A percentile compares a stretch with the other conserved stretches of the same genome.
phyloP scores from a whole-genome alignment of 2,888 invertebrate species.

The Plutella xylostella region DNA sequence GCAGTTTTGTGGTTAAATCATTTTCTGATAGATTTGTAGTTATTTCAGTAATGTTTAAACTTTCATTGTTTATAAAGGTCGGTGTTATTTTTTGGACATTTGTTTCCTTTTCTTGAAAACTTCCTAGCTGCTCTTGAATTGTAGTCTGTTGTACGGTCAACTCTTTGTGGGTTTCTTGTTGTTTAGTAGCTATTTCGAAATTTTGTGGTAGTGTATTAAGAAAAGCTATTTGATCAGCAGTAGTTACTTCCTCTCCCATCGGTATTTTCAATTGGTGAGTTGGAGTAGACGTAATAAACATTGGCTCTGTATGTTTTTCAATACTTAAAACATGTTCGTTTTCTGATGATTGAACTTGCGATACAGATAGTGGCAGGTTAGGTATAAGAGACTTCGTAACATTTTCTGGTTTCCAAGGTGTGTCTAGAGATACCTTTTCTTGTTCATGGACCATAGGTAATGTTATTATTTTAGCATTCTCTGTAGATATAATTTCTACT shows the following conservation, averaged over 20 bases:
- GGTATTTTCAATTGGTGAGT: slow-evolving; percentile 52
- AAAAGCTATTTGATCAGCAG: slow-evolving; percentile 44
- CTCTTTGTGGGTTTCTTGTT: slow-evolving; percentile 49
- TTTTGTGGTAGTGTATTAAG: slow-evolving; percentile 25
- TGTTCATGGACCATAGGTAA: slow-evolving; percentile 74
- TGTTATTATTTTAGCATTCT: slow-evolving; percentile 73
- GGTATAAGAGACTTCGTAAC: slow-evolving; percentile 65
- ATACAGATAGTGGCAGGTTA: slow-evolving; percentile 72
- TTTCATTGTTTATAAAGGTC: slow-evolving; percentile 68
- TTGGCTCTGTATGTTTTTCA: slow-evolving; percentile 28
- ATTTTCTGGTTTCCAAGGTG: slow-evolving; percentile 31
- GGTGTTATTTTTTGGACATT: slow-evolving; percentile 62
- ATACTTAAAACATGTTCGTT: slow-evolving; percentile 69
- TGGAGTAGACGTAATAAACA: slow-evolving; percentile 30
- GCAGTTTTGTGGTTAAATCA: slow-evolving; percentile 39
- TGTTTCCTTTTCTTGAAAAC: slow-evolving; percentile 65
- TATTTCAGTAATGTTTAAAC: slow-evolving; percentile 71
- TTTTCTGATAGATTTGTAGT: slow-evolving; percentile 61
- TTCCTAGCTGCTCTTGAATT: slow-evolving; percentile 62
- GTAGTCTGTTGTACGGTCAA: slow-evolving; percentile 44
- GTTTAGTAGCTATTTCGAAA: slow-evolving; percentile 34
- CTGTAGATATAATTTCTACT: slow-evolving; percentile 63
- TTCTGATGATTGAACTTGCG: slow-evolving; percentile 73
- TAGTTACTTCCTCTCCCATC: slow-evolving; percentile 51
- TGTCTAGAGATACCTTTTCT: slow-evolving; percentile 55